These are phyloP conservation scores for Sphyrna mokarran DNA, from an alignment of 2,113 vertebrate genomes.

Conservation along the genomic window DNA sequence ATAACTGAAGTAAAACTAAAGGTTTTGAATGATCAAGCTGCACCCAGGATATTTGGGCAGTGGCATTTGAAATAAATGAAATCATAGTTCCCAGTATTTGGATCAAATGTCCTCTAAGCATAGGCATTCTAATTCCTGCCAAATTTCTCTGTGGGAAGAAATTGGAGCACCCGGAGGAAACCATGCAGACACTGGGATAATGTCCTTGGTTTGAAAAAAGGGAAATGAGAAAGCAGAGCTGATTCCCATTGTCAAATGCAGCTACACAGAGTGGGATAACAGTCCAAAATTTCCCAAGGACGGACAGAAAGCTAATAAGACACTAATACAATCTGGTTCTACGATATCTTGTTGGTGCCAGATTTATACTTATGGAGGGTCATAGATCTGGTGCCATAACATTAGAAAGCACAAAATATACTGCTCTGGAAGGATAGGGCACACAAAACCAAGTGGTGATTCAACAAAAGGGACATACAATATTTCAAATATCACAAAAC, in stretches of 20 bases:
- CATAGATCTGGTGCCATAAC: neutral
- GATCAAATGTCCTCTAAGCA: neutral
- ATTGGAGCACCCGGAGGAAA: no score
- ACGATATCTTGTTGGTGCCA: neutral
- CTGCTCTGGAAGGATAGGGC: neutral
- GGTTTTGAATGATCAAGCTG: neutral
- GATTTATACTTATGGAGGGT: neutral
- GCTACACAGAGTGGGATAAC: neutral
- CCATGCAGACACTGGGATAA: no score
- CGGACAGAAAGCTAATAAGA: neutral
- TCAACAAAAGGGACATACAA: neutral
- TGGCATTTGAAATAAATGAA: neutral
- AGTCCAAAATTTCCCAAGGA: neutral
- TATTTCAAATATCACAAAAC: neutral
- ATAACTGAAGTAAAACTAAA: neutral
- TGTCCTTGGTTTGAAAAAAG: neutral
- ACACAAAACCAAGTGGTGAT: neutral
- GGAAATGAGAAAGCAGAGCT: neutral
- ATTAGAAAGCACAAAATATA: neutral
- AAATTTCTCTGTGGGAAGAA: neutral
- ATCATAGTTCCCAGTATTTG: neutral
- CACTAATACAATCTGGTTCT: neutral
- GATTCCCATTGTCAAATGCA: neutral
- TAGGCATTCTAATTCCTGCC: neutral
- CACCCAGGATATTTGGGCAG: neutral